Evolutionary conservation across 1,140 invertebrate species (phyloP), one percentile per base, ranked within the genome.

Genomic region (Tetraneura akinire): DNA sequence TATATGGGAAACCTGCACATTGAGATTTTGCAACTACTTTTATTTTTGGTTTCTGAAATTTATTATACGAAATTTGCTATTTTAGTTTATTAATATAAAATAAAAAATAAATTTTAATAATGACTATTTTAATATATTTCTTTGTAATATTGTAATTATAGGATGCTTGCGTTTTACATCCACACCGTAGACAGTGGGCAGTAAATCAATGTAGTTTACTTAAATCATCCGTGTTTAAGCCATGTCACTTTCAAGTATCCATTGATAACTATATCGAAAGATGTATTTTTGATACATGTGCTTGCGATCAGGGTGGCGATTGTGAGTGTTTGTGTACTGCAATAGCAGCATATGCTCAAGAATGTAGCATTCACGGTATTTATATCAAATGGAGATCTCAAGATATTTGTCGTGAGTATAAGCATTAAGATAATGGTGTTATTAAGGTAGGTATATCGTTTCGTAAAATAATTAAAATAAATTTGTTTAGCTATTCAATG

Each of bases 281-380:
- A 82, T 96, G 94, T 85, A 89, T 93, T 76, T 90, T 90, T 76
- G 94, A 96, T 86, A 89, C 92, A 0, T 97, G 94, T 86, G 93
- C 91, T 32, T 97, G 96, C 85, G 94, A 96, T 85, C 87, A 90
- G 83, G 95, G 95, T 23, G 95, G 91, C 0, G 95, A 96, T 85
- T 97, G 95, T 84, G 91, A 93, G 80, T 97, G 95, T 86, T 85
- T 96, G 0, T 97, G 95, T 85, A 94, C 94, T 1, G 92, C 94
- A 0, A 86, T 97, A 18, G 91, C 94, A 0, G 91, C 92, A 6
- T 96, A 96, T 85, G 93, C 93, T 23, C 90, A 94, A 83, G 90
- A 91, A 83, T 97, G 95, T 84, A 91, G 90, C 64, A 87, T 87
- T 3, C 88, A 90, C 60, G 92, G 91, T 18, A 88, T 92, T 21